Evolutionary conservation across 1,140 invertebrate species (phyloP), one percentile per base, ranked within the genome.

Genomic region (Pseudomyrmex pallidus): DNA sequence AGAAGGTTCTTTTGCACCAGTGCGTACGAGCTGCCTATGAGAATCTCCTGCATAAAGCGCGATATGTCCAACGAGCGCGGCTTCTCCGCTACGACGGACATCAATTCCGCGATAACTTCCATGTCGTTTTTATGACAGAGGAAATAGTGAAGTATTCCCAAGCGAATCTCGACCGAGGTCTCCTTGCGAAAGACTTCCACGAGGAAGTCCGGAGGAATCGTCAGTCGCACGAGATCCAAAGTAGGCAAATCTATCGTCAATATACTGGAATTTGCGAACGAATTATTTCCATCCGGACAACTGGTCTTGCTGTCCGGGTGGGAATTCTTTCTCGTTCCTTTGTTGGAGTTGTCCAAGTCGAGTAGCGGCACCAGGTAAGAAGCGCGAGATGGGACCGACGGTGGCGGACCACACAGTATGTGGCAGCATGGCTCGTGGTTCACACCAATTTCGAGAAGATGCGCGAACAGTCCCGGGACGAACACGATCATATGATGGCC

Each of bases 361-460:
- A 96, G 91, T 22, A 96, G 87, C 3, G 96, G 96, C 10, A 96
- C 95, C 7, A 97, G 92, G 87, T 96, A 96, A 0, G 95, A 96
- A n/a, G 96, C 94, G 59, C 95, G 94, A 15, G 92, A 67, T 63
- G 96, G 92, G 10, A 95, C 94, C 22, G 94, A 94, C 22, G 94
- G 92, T 7, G 96, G 94, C 20, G 96, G 94, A 0, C 95, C 95
- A 74, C 96, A 95, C 0, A 97, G 95, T 80, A 98, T 96, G 85
- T 98, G 97, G 89, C 97, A 97, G 82, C 96, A 96, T 0, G 97
- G 97, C 91, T 97, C 97, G 90, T 98, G 97, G 72, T 95, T 95
- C 4, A 96, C 92, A 17, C 97, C 97, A 80, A 98, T 96, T 92
- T 98, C 97, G 57, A 98, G 92, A 13, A 98, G 91, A 91, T 98